Evolutionary conservation across 23 tunicate species (phyloP).

Genomic region (Trididemnum nubilum): DNA sequence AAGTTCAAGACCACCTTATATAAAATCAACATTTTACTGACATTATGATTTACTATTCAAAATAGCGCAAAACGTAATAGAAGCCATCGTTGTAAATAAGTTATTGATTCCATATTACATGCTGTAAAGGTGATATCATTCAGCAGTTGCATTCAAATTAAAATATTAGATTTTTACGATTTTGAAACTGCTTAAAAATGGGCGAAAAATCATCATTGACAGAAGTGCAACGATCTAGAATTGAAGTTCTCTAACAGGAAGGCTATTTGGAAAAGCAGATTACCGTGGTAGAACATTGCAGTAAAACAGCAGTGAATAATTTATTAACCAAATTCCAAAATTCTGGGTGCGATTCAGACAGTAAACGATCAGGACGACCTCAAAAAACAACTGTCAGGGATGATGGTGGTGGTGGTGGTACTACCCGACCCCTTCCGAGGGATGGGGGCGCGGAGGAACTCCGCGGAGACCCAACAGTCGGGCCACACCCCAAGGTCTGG

Average conservation of each 20-base stretch:
- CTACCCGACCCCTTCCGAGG: too few relatives aligned
- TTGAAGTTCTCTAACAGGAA: slow-evolving; percentile 13
- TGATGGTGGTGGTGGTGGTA: too few relatives aligned
- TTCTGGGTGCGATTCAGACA: slow-evolving; percentile 1
- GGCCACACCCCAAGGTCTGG: too few relatives aligned
- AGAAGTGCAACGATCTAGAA: slow-evolving; percentile 3
- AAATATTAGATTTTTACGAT: neutral
- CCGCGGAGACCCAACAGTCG: too few relatives aligned
- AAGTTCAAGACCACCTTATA: too few relatives aligned
- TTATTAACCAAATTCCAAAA: slow-evolving; percentile 1
- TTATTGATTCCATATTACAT: neutral
- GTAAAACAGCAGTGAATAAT: slow-evolving; percentile 12
- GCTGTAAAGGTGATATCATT: neutral
- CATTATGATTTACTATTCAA: neutral
- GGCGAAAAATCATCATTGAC: slow-evolving; percentile 10
- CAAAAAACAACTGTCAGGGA: neutral
- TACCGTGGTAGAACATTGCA: neutral
- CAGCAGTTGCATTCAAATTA: too few relatives aligned
- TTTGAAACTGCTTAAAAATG: neutral
- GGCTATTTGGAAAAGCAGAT: slow-evolving; percentile 4
- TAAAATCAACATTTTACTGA: neutral
- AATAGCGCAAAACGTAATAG: neutral
- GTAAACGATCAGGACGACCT: slow-evolving; percentile 4
- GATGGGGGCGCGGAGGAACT: too few relatives aligned
- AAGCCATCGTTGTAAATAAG: neutral